Percentiles rank a stretch among this genome's conserved stretches.
phyloP scores from a whole-genome alignment of 2,113 vertebrate genomes.

The Indicator maculatus region DNA sequence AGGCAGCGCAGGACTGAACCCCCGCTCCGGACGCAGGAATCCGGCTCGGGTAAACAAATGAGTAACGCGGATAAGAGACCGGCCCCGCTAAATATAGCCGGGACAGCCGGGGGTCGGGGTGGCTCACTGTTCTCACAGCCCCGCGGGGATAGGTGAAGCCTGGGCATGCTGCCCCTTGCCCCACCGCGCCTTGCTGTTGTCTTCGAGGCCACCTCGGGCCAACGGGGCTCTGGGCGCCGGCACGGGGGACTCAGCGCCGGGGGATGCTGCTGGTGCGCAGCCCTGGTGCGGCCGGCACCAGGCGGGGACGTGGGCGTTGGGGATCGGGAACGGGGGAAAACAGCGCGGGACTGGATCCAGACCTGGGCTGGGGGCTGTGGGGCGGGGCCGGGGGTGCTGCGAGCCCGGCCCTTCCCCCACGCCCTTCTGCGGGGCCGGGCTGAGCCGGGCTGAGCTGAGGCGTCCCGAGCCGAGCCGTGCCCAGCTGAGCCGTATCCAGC shows the following conservation, averaged over 20 bases:
- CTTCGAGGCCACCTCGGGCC: neutral
- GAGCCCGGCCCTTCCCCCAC: neutral
- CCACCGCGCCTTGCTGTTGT: neutral
- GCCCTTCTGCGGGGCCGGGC: neutral
- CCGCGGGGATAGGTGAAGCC: neutral
- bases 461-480: neutral
- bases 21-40: neutral
- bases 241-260: neutral
- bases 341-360: neutral
- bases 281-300: neutral
- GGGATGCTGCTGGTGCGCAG: neutral
- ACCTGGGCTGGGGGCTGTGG: neutral
- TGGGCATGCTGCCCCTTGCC: neutral
- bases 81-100: neutral
- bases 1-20: neutral
- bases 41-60: conserved; percentile 20
- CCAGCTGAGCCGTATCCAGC: no score
- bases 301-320: neutral
- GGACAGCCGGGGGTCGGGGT: neutral
- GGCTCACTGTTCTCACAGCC: neutral
- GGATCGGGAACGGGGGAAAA: neutral
- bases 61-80: neutral
- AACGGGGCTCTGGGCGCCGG: neutral
- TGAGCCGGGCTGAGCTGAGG: neutral
- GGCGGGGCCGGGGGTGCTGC: neutral